These are phyloP conservation scores for Lamellibrachia satsuma DNA, from an alignment of 2,888 invertebrate species.

Conservation along the genomic window DNA sequence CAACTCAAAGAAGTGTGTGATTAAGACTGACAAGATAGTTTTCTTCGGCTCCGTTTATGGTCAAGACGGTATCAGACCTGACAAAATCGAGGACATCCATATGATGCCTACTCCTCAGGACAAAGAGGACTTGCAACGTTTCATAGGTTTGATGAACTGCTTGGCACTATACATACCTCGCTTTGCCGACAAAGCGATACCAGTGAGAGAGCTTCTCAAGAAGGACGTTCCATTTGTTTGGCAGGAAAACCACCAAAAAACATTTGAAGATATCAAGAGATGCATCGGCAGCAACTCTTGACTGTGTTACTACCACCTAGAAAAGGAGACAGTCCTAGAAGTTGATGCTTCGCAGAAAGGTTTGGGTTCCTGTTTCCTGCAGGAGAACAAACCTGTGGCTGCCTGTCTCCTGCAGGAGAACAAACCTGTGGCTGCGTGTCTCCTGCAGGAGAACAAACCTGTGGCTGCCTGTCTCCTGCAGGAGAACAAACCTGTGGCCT, in stretches of 20 bases:
- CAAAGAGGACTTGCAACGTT: conserved; percentile 36
- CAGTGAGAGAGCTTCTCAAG: conserved; percentile 34
- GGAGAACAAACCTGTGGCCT: too few relatives aligned
- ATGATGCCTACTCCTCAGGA: conserved; percentile 33
- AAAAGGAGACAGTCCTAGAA: too few relatives aligned
- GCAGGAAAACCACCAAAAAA: conserved; percentile 22
- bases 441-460: too few relatives aligned
- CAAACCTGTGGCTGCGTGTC: too few relatives aligned
- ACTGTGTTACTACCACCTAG: too few relatives aligned
- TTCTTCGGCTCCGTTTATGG: conserved; percentile 22
- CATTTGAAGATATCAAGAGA: conserved; percentile 9
- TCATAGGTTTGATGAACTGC: conserved; percentile 36
- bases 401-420: too few relatives aligned
- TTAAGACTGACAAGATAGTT: conserved; percentile 18
- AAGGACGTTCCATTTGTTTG: conserved; percentile 33
- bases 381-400: not conserved
- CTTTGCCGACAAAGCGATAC: conserved; percentile 25
- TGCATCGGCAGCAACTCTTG: not conserved
- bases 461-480: too few relatives aligned
- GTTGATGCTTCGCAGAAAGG: too few relatives aligned
- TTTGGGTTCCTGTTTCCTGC: too few relatives aligned
- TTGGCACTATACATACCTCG: conserved; percentile 31
- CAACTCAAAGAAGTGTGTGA: not conserved
- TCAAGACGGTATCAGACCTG: conserved; percentile 28
- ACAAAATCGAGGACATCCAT: conserved; percentile 34